Conservation (phyloP, 2,888 invertebrate species). For the Strigamia transsilvanica region DNA sequence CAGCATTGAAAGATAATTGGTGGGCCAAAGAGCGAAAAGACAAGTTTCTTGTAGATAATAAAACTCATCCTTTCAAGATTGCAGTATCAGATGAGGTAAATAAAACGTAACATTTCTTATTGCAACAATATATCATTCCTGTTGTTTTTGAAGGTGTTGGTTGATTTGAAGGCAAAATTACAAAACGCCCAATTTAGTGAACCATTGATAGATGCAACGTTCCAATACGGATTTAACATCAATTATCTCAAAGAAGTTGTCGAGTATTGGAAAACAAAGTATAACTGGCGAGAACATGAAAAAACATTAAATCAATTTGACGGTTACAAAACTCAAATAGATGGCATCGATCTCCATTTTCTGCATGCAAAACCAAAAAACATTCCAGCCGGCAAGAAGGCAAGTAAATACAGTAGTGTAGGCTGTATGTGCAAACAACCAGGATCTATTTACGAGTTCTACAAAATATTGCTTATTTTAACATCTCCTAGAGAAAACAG, state of each 20-base stretch:
- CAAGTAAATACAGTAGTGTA: too few relatives aligned
- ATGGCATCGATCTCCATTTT: slow-evolving; percentile 80
- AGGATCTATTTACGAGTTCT: slow-evolving; percentile 81
- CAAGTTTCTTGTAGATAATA: neutral
- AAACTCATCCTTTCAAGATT: neutral
- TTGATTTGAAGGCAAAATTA: slow-evolving; percentile 66
- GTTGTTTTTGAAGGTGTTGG: slow-evolving; percentile 67
- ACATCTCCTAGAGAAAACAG: slow-evolving; percentile 60
- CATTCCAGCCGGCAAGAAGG: slow-evolving; percentile 59
- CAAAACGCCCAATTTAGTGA: slow-evolving; percentile 60
- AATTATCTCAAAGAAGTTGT: slow-evolving; percentile 73
- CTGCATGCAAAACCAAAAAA: slow-evolving; percentile 72
- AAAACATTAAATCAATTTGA: slow-evolving; percentile 75
- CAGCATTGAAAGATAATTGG: neutral
- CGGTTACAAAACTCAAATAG: slow-evolving; percentile 79
- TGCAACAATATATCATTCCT: slow-evolving; percentile 50
- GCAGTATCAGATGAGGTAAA: neutral
- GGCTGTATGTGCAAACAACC: slow-evolving; percentile 65
- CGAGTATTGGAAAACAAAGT: slow-evolving; percentile 79
- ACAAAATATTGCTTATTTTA: slow-evolving; percentile 74
- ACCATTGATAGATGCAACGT: slow-evolving; percentile 69
- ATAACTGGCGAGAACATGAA: slow-evolving; percentile 77
- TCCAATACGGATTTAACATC: slow-evolving; percentile 83
- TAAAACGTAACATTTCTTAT: neutral
- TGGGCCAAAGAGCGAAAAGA: slow-evolving; percentile 9